Evolutionary conservation across 2,113 vertebrate species (phyloP).

Genomic region (Anarrhichthys ocellatus): DNA sequence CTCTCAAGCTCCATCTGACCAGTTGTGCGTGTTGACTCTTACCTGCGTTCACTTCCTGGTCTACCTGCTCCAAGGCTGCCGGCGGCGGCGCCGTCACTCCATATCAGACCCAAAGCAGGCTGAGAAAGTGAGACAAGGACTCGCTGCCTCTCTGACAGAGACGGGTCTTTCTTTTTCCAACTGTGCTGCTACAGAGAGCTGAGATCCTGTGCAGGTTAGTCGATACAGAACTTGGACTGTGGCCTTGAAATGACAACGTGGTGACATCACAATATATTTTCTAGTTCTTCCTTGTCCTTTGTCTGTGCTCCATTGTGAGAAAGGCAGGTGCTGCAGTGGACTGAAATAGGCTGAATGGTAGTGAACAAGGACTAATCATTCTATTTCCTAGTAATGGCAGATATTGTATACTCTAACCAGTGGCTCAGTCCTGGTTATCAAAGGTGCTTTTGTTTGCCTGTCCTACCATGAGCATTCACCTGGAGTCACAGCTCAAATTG

Average conservation of each 20-base stretch:
- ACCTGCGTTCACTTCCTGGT: slow-evolving; percentile 74
- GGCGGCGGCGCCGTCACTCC: slow-evolving; percentile 50
- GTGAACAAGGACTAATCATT: neutral
- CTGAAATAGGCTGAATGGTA: slow-evolving; percentile 3
- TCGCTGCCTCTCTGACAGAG: slow-evolving; percentile 29
- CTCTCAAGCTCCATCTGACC: slow-evolving; percentile 59
- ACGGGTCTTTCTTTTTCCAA: slow-evolving; percentile 36
- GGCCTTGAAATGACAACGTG: slow-evolving; percentile 39
- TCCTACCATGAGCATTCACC: neutral
- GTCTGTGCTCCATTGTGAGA: slow-evolving; percentile 12
- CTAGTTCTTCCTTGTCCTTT: slow-evolving; percentile 17
- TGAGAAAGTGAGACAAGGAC: slow-evolving; percentile 44
- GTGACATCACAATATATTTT: slow-evolving; percentile 10
- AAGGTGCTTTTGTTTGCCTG: neutral
- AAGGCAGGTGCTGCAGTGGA: slow-evolving; percentile 21
- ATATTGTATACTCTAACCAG: neutral
- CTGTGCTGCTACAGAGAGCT: neutral
- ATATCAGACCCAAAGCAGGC: slow-evolving; percentile 34
- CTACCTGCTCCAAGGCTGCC: slow-evolving; percentile 75
- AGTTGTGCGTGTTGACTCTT: slow-evolving; percentile 64
- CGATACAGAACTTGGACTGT: slow-evolving; percentile 8
- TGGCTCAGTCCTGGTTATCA: neutral
- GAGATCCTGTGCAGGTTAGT: slow-evolving; percentile 4
- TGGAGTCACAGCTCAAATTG: neutral
- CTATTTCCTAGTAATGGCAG: neutral